Evolutionary conservation across 2,113 vertebrate species (phyloP).

Genomic region (Papio anubis): DNA sequence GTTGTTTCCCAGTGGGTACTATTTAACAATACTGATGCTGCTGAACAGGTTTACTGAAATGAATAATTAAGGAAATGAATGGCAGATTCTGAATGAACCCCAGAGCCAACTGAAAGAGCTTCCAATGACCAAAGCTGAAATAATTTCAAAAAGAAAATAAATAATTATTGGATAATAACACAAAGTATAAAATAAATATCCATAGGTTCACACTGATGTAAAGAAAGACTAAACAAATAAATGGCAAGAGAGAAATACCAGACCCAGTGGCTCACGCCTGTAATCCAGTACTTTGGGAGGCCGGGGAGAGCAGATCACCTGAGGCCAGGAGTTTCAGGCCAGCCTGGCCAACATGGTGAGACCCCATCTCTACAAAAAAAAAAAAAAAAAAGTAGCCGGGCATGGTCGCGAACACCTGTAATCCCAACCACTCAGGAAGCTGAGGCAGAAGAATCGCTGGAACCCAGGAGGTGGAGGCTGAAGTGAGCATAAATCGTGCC

Average conservation of each 20-base stretch:
- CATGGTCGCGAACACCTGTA: fast-evolving
- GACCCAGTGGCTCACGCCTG: no score
- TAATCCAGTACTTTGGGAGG: no score
- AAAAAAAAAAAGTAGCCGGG: no score
- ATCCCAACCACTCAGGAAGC: no score
- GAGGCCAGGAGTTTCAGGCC: no score
- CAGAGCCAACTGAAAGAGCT: not conserved
- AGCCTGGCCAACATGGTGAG: no score
- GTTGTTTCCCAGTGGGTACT: not conserved
- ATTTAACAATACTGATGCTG: not conserved
- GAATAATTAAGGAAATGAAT: not conserved
- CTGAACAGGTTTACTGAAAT: not conserved
- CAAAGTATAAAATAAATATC: not conserved
- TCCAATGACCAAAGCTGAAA: not conserved
- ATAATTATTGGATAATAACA: not conserved
- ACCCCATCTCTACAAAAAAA: no score
- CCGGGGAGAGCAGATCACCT: no score
- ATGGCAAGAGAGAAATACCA: not conserved
- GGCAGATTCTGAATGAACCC: not conserved
- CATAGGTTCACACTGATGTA: not conserved
- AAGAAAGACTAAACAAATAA: not conserved
- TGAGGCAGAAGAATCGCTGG: no score
- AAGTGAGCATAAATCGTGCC: no score
- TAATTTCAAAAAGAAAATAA: not conserved
- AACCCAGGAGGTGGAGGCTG: no score